Evolutionary conservation across 1,140 invertebrate genomes (phyloP).

Genomic region (Kradibia gibbosae): DNA sequence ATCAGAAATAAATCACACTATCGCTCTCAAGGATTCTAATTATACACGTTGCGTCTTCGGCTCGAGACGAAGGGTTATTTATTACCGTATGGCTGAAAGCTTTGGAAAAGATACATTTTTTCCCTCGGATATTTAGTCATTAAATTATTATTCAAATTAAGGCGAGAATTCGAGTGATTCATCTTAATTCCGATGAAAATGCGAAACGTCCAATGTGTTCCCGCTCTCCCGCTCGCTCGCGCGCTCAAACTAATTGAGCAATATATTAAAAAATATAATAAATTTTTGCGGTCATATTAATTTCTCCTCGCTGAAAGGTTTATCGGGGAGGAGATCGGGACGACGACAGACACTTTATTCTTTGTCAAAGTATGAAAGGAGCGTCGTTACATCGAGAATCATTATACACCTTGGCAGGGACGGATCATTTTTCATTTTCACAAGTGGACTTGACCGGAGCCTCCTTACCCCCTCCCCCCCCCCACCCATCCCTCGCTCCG

Average conservation of each 20-base stretch:
- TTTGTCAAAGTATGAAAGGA: conserved; percentile 11
- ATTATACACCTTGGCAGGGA: conserved; percentile 42
- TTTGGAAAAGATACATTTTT: background rate
- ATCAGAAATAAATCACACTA: background rate
- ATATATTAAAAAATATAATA: conserved; percentile 41
- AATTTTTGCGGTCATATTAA: conserved; percentile 26
- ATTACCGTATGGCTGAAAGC: background rate
- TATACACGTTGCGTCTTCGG: background rate
- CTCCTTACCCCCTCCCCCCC: background rate
- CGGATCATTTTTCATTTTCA: conserved; percentile 51
- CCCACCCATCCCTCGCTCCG: background rate
- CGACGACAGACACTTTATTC: conserved; percentile 26
- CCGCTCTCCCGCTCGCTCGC: background rate
- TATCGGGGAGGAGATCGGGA: conserved; percentile 11
- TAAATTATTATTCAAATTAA: conserved; percentile 23
- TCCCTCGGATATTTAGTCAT: conserved; percentile 5
- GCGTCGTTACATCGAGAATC: conserved; percentile 27
- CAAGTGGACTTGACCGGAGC: conserved; percentile 30
- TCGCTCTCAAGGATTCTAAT: background rate
- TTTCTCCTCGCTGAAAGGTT: conserved; percentile 29
- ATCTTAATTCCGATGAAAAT: conserved; percentile 14
- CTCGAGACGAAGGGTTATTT: background rate
- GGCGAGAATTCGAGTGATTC: background rate
- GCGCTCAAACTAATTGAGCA: background rate
- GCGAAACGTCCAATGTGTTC: background rate